Percentiles rank a stretch among this genome's conserved stretches.
phyloP scores from a whole-genome alignment of 2,113 vertebrate species.

The Corythornis vintsioides region DNA sequence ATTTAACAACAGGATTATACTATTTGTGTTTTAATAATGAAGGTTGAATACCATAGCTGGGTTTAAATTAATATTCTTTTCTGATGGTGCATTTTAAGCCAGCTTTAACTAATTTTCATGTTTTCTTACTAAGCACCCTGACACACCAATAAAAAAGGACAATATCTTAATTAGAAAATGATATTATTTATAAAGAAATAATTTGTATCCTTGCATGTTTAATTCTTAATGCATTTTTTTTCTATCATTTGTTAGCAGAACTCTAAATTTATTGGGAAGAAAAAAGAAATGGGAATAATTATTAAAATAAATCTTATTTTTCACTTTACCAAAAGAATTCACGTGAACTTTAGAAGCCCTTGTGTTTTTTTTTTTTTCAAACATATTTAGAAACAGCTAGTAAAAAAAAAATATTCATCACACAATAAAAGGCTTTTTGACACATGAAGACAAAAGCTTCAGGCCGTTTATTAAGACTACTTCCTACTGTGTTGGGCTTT shows the following conservation, averaged over 20 bases:
- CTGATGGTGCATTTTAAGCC: neutral
- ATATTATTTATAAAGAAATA: neutral
- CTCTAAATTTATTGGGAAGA: neutral
- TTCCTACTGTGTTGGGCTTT: slow-evolving; percentile 75
- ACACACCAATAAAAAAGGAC: neutral
- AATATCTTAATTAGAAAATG: neutral
- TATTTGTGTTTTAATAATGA: slow-evolving; percentile 51
- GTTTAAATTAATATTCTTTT: slow-evolving; percentile 23
- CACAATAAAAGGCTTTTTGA: slow-evolving; percentile 67
- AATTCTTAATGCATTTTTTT: neutral
- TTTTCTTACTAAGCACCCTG: neutral
- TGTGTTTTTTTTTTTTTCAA: slow-evolving; percentile 45
- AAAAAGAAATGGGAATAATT: neutral
- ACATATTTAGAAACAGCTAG: slow-evolving; percentile 54
- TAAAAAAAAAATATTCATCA: slow-evolving; percentile 45
- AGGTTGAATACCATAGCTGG: neutral
- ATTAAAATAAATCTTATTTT: neutral
- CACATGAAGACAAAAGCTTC: slow-evolving; percentile 74
- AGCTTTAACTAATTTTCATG: neutral
- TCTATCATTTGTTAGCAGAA: neutral
- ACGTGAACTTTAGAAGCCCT: slow-evolving; percentile 16
- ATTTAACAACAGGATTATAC: slow-evolving; percentile 60
- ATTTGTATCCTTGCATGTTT: neutral
- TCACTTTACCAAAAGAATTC: neutral
- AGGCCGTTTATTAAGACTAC: slow-evolving; percentile 77